Evolutionary conservation across 2,797 vertebrate genomes (phyloP).

Genomic region (Periparus ater): DNA sequence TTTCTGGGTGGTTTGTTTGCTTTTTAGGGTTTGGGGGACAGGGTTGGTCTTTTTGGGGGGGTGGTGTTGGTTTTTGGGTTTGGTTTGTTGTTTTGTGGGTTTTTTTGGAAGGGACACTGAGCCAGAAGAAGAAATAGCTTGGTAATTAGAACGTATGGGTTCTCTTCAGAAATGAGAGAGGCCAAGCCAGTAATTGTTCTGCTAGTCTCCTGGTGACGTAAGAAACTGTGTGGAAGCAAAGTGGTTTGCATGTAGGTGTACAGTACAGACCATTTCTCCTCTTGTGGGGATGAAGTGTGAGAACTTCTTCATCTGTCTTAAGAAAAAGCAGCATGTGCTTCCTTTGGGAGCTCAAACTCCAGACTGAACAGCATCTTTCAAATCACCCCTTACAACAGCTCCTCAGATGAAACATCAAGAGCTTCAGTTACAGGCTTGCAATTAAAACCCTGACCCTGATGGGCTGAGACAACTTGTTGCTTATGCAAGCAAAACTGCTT

Average conservation of each 20-base stretch:
- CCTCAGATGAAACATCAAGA: not conserved
- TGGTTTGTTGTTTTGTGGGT: not conserved
- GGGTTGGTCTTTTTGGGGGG: not conserved
- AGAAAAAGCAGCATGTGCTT: not conserved
- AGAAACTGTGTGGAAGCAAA: not conserved
- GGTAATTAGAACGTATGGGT: not conserved
- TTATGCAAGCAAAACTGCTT: not conserved
- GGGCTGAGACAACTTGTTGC: not conserved
- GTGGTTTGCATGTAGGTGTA: not conserved
- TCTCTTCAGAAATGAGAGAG: not conserved
- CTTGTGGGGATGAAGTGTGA: not conserved
- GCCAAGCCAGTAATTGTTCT: not conserved
- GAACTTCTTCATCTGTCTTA: not conserved
- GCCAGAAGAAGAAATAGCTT: not conserved
- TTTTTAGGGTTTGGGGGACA: not conserved
- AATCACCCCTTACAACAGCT: not conserved
- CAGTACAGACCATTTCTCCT: not conserved
- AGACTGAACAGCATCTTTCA: not conserved
- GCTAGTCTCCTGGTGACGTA: not conserved
- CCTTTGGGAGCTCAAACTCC: not conserved
- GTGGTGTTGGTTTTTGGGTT: not conserved
- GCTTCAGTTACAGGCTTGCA: not conserved
- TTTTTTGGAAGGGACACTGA: not conserved
- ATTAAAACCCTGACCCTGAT: conserved; percentile 11
- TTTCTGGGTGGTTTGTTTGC: not conserved